Evolutionary conservation across 2,797 vertebrate species (phyloP).

Genomic region (Nannoperca australis): DNA sequence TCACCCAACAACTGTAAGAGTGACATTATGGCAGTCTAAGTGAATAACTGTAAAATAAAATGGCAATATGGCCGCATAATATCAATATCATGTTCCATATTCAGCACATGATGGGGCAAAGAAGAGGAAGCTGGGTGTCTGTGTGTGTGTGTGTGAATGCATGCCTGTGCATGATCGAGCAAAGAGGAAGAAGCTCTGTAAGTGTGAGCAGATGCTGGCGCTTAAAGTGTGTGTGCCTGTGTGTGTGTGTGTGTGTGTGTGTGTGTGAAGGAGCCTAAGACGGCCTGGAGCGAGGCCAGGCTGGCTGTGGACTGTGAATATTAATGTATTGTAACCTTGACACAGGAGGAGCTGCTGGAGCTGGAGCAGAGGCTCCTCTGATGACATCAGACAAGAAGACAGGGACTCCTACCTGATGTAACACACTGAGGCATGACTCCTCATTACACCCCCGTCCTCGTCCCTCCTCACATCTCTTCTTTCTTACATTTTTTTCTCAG

Average conservation of each 20-base stretch:
- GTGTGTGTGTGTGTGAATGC: not conserved
- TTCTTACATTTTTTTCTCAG: too few species aligned
- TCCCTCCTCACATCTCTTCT: too few species aligned
- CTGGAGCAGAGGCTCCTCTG: conserved; percentile 54
- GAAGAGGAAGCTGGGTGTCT: conserved; percentile 28
- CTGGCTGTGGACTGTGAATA: conserved; percentile 65
- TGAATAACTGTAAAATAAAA: conserved; percentile 60
- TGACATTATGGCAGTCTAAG: conserved; percentile 55
- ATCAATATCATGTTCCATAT: conserved; percentile 55
- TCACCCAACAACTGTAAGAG: conserved; percentile 51
- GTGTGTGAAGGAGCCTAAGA: conserved; percentile 39
- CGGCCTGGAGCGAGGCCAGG: conserved; percentile 51
- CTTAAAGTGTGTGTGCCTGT: conserved; percentile 26
- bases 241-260: conserved; percentile 25
- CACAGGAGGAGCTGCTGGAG: conserved; percentile 59
- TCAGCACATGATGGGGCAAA: conserved; percentile 46
- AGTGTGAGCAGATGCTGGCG: conserved; percentile 64
- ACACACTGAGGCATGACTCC: conserved; percentile 34
- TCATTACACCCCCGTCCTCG: not conserved
- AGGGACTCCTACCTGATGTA: conserved; percentile 61
- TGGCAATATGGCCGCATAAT: conserved; percentile 48
- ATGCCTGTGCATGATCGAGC: conserved; percentile 46
- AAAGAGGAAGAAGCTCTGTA: conserved; percentile 59
- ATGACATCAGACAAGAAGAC: conserved; percentile 77
- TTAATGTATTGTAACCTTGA: conserved; percentile 80